Conservation (phyloP, 2,113 vertebrate genomes). For the Microcebus jonahi region DNA sequence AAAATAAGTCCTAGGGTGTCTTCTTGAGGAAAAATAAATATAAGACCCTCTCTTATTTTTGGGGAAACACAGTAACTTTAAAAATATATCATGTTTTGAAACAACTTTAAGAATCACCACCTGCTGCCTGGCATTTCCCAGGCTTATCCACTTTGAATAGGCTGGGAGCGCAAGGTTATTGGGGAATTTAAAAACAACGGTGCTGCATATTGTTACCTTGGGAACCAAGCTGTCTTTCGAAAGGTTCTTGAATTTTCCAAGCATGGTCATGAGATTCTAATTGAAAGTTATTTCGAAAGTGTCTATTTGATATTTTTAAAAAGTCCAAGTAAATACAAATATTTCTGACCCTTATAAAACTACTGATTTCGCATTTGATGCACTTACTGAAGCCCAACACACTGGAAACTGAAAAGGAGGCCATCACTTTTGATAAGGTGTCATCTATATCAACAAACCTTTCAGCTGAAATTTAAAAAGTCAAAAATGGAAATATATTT, state of each 20-base stretch:
- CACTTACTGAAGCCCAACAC: background rate
- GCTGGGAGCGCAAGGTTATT: background rate
- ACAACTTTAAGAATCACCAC: background rate
- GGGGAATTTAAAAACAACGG: background rate
- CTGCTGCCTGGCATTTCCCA: background rate
- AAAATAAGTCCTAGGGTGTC: too few relatives aligned
- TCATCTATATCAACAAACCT: background rate
- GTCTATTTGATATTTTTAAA: constrained; percentile 52
- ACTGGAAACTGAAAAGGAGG: background rate
- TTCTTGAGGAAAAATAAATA: too few relatives aligned
- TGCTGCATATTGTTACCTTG: background rate
- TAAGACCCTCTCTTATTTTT: too few relatives aligned
- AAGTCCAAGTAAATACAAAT: constrained; percentile 12
- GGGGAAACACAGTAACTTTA: background rate
- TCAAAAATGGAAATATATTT: background rate
- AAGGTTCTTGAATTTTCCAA: constrained; percentile 1
- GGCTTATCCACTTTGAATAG: background rate
- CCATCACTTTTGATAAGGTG: background rate
- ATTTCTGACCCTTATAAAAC: constrained; percentile 13
- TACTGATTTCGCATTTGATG: background rate
- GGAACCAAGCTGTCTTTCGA: background rate
- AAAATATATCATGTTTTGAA: background rate
- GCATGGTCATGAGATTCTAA: constrained; percentile 3
- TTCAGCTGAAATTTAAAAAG: background rate
- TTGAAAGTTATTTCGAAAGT: constrained; percentile 44